Conservation (phyloP, 2,888 invertebrate species). For the Disparrhopalites patrizii region DNA sequence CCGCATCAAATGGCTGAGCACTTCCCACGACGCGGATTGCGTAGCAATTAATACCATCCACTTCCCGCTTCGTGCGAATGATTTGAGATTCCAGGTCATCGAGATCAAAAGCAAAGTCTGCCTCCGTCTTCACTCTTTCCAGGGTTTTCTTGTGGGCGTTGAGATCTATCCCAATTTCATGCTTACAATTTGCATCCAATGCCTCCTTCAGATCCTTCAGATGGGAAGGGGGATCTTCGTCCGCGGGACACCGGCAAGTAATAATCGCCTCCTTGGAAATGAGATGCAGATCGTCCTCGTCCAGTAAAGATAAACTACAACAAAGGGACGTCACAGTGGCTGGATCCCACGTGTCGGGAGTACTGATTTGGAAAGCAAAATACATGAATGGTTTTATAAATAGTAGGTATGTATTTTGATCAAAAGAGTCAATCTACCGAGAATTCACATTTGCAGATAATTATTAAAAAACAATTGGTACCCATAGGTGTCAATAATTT, state of each 20-base stretch:
- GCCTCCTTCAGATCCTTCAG: constrained; percentile 37
- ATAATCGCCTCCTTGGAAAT: constrained; percentile 38
- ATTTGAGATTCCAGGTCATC: constrained; percentile 45
- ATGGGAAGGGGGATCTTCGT: constrained; percentile 42
- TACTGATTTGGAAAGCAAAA: constrained; percentile 12
- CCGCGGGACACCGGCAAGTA: constrained; percentile 40
- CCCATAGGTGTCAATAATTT: constrained; percentile 40
- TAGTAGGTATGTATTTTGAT: neutral
- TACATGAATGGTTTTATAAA: neutral
- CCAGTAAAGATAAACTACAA: constrained; percentile 39
- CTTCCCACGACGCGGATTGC: constrained; percentile 39
- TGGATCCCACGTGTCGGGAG: constrained; percentile 35
- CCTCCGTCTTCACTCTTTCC: constrained; percentile 40
- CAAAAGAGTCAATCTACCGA: neutral
- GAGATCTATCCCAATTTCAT: constrained; percentile 33
- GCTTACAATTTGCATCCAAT: constrained; percentile 38
- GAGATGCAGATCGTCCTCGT: constrained; percentile 34
- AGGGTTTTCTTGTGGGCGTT: constrained; percentile 26
- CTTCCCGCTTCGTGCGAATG: constrained; percentile 13
- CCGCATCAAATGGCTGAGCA: constrained; percentile 35
- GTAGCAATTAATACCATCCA: constrained; percentile 35
- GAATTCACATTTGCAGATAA: neutral
- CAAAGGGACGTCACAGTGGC: constrained; percentile 39
- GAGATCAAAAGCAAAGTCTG: constrained; percentile 33
- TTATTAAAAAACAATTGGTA: neutral